Conservation (phyloP, 2,797 vertebrate genomes). For the Pogoniulus pusillus region DNA sequence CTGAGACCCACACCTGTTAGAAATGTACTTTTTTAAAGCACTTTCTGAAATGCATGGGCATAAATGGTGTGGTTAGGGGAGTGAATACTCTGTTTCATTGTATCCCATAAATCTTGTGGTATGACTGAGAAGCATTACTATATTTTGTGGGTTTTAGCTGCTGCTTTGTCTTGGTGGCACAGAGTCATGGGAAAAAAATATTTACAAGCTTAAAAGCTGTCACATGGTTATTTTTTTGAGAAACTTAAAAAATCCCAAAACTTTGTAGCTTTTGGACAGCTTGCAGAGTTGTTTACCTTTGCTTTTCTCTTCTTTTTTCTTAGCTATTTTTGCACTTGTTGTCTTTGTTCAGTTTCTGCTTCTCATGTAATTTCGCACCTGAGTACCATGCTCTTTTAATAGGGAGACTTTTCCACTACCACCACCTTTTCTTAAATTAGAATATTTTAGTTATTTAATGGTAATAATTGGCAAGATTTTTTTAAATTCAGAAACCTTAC, state of each 20-base stretch:
- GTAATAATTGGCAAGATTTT: not conserved
- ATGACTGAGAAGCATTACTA: not conserved
- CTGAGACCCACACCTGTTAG: not conserved
- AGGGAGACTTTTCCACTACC: not conserved
- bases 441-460: not conserved
- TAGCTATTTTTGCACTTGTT: not conserved
- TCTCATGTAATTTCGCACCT: not conserved
- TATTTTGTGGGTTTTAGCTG: not conserved
- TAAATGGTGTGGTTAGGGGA: not conserved
- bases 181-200: not conserved
- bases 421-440: not conserved
- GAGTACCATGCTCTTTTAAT: not conserved
- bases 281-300: not conserved
- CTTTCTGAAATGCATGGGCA: not conserved
- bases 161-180: not conserved
- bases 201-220: too few relatives aligned
- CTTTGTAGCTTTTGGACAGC: not conserved
- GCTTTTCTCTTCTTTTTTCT: not conserved
- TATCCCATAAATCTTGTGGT: not conserved
- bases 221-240: too few relatives aligned
- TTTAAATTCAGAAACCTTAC: not conserved
- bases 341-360: not conserved
- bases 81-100: not conserved
- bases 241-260: not conserved
- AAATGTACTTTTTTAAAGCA: not conserved